Evolutionary conservation across 1,140 invertebrate species (phyloP), one percentile per base, ranked within the genome.

Genomic region (Drosophila arizonae): DNA sequence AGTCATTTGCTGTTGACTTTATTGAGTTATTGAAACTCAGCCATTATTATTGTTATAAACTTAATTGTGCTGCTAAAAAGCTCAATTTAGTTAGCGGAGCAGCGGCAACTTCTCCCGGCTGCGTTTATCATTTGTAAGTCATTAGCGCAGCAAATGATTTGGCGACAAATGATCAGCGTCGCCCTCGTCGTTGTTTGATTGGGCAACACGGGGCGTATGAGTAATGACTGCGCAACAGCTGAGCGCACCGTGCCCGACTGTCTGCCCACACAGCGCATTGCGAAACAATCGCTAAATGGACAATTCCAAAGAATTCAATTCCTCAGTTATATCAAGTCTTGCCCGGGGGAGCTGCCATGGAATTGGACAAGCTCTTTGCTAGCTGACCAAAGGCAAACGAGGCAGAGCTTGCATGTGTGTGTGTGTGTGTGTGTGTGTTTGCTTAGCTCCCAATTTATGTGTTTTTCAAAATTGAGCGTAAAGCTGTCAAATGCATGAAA

Each of bases 61-160:
- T 87, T 86, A 86, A 87, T 86, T 87, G 81, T 87, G 72, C 68
- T 63, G 68, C 81, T 85, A 65, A 85, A 85, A 85, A 86, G 72
- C 13, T n/a, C 68, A 71, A 79, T 76, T 79, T 72, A 70, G 33
- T 6, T 6, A 30, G 28, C 28, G 0, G 4, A 30, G 28, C 28
- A 24, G 21, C 21, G 21, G 21, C 21, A 30, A 30, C 33, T 33
- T 15, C 43, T 9, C 5, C 15, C 39, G 10, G 9, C 26, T 41
- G 28, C 50, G 57, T 68, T 70, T 86, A 79, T 79, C 81, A 76
- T 86, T 87, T 77, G 69, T 48, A 64, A 46, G 57, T 72, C 81
- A 81, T 78, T 86, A 87, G 73, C 66, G 57, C 68, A 60, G 82
- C 76, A 86, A 87, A 86, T 86, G 74, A 72, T 71, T 86, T 81